Conservation (phyloP, 1,140 invertebrate species). For the Heterodera schachtii region DNA sequence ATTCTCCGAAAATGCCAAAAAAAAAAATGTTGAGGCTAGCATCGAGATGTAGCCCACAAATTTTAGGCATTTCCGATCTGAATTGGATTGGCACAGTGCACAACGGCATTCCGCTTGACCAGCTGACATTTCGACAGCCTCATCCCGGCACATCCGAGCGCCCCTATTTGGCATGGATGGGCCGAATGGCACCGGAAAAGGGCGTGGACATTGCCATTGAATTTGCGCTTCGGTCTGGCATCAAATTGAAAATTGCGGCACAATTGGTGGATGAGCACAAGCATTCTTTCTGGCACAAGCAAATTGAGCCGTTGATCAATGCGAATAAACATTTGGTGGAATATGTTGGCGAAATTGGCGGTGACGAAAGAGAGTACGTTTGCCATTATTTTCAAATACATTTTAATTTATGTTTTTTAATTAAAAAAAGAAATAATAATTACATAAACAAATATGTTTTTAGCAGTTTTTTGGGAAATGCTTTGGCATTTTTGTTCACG, state of each 20-base stretch:
- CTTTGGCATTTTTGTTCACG: constrained; percentile 31
- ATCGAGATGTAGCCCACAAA: too few species aligned
- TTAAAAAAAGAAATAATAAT: too few species aligned
- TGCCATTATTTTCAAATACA: too few species aligned
- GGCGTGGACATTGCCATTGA: constrained; percentile 26
- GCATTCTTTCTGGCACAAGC: constrained; percentile 7
- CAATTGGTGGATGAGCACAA: constrained; percentile 4
- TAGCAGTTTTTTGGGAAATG: constrained; percentile 24
- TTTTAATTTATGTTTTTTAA: too few species aligned
- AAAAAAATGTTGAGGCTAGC: too few species aligned
- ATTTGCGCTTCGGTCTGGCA: constrained; percentile 24
- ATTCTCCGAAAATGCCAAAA: too few species aligned
- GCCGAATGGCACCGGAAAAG: constrained; percentile 21
- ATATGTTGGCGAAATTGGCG: constrained; percentile 31
- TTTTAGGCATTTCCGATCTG: neutral
- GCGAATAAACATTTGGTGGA: constrained; percentile 16
- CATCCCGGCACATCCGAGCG: too few species aligned
- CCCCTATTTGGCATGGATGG: constrained; percentile 32
- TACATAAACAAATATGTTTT: too few species aligned
- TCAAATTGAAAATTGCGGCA: constrained; percentile 32
- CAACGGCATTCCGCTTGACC: constrained; percentile 29
- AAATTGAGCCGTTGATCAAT: constrained; percentile 17
- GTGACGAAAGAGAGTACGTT: neutral
- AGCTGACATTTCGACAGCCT: neutral
- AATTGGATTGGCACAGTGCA: constrained; percentile 31